These are phyloP conservation scores for Melanotaenia parkinsoni DNA, from an alignment of 2,797 vertebrate genomes.

Conservation along the genomic window DNA sequence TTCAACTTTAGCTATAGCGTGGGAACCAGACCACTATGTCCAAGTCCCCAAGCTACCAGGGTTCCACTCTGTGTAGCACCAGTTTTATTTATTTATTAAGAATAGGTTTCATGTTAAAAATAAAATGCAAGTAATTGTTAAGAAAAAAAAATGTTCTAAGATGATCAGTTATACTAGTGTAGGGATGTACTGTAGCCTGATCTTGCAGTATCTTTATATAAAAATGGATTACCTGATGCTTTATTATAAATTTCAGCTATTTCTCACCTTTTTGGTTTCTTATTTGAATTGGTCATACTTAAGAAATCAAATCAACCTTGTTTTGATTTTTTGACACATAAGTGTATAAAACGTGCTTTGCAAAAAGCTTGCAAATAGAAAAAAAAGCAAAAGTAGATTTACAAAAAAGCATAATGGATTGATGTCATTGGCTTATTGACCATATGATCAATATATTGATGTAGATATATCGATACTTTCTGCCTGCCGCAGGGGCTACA, in stretches of 20 bases:
- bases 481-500: too few relatives aligned
- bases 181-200: neutral
- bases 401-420: too few relatives aligned
- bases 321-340: too few relatives aligned
- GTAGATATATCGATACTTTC: too few relatives aligned
- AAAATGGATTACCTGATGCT: neutral
- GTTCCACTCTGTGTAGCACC: neutral
- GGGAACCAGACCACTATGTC: constrained; percentile 13
- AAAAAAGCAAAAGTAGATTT: too few relatives aligned
- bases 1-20: constrained; percentile 8
- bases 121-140: neutral
- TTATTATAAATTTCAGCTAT: neutral
- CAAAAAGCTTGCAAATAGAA: too few relatives aligned
- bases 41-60: neutral
- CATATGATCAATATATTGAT: too few relatives aligned
- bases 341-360: too few relatives aligned
- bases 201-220: neutral
- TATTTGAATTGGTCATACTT: neutral
- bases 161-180: neutral
- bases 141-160: neutral
- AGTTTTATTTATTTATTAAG: neutral
- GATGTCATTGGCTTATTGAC: too few relatives aligned
- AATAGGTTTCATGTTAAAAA: neutral
- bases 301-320: too few relatives aligned
- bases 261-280: neutral